phyloP scores from a whole-genome alignment of 2,797 vertebrate species.

The Pempheris klunzingeri region DNA sequence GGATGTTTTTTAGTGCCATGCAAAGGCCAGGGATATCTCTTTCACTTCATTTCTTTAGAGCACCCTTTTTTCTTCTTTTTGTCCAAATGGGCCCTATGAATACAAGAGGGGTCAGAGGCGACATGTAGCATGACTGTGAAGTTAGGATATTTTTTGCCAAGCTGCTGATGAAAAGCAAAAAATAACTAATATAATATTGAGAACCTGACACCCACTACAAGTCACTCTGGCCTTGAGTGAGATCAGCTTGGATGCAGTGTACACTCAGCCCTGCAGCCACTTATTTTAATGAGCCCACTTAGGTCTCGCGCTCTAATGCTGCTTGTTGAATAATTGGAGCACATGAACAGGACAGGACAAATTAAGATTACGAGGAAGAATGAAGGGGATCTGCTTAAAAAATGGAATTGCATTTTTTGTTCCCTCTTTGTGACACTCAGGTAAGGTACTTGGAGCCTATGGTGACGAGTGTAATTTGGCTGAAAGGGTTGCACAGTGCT shows the following conservation, averaged over 20 bases:
- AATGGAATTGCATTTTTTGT: conserved; percentile 45
- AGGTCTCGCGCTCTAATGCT: conserved; percentile 73
- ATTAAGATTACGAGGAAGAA: conserved; percentile 59
- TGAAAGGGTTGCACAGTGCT: conserved; percentile 74
- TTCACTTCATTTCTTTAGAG: conserved; percentile 24
- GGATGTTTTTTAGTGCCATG: conserved; percentile 19
- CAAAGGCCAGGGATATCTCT: conserved; percentile 50
- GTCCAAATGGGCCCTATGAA: conserved; percentile 27
- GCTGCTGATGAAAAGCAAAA: conserved; percentile 53
- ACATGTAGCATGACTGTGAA: conserved; percentile 34
- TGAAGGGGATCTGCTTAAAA: conserved; percentile 42
- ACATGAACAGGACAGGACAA: conserved; percentile 55
- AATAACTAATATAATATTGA: conserved; percentile 60
- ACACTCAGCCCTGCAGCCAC: conserved; percentile 72
- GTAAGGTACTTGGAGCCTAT: conserved; percentile 26
- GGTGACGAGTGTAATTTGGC: conserved; percentile 68
- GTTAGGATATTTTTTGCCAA: conserved; percentile 33
- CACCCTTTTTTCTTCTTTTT: conserved; percentile 31
- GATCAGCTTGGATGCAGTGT: conserved; percentile 63
- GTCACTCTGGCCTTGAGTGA: conserved; percentile 69
- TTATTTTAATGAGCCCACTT: conserved; percentile 84
- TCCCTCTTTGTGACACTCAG: conserved; percentile 36
- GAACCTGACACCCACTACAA: conserved; percentile 58
- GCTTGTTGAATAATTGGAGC: conserved; percentile 69
- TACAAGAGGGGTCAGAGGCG: conserved; percentile 33